These are phyloP conservation scores for Heliopora coerulea DNA, from an alignment of 92 coral and sea anemone genomes.

Conservation along the genomic window DNA sequence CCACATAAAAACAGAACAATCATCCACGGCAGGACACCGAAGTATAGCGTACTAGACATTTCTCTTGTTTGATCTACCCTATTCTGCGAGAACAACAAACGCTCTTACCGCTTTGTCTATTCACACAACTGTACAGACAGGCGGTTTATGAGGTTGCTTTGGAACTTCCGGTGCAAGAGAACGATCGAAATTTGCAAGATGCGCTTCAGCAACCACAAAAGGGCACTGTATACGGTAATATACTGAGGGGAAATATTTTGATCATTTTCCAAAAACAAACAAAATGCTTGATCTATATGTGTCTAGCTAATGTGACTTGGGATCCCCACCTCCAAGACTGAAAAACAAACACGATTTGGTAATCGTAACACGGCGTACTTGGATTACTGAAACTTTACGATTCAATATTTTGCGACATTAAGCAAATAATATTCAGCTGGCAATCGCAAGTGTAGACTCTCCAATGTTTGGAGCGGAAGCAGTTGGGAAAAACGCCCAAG, in stretches of 20 bases:
- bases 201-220: constrained; percentile 33
- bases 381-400: neutral
- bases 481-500: too few species aligned
- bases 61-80: neutral
- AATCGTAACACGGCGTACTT: neutral
- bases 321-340: neutral
- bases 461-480: too few species aligned
- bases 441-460: neutral
- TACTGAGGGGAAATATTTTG: constrained; percentile 1
- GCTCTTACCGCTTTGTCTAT: constrained; percentile 28
- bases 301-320: neutral
- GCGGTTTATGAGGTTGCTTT: neutral
- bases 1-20: constrained; percentile 26
- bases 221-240: constrained; percentile 4
- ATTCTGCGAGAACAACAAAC: constrained; percentile 25
- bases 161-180: constrained; percentile 23
- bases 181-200: constrained; percentile 27
- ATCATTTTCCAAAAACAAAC: constrained; percentile 32
- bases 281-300: neutral
- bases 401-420: too few species aligned
- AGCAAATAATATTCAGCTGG: neutral
- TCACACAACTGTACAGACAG: constrained; percentile 10
- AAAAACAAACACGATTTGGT: neutral
- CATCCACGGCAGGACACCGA: constrained; percentile 10
- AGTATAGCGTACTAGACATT: constrained; percentile 2